Percentiles rank a stretch among this genome's conserved stretches.
Conservation (phyloP, 2,797 vertebrate genomes). For the Rhinichthys osculus region DNA sequence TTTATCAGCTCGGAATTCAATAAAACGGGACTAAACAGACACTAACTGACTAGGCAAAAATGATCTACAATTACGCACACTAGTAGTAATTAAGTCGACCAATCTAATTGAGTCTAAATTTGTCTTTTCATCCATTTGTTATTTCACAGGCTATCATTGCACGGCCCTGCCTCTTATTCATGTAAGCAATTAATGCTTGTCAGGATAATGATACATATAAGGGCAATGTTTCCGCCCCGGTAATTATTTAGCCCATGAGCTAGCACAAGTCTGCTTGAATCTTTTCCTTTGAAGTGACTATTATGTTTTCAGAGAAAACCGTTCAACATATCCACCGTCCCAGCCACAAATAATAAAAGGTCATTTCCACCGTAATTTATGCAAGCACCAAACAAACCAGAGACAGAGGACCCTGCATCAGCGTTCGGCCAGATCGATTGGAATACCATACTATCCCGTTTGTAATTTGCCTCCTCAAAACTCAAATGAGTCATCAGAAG, state of each 20-base stretch:
- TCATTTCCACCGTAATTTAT: slow-evolving; percentile 67
- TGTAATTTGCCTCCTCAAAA: slow-evolving; percentile 64
- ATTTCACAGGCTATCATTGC: slow-evolving; percentile 59
- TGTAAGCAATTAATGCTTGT: slow-evolving; percentile 75
- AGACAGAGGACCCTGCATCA: background rate
- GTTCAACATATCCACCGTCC: slow-evolving; percentile 72
- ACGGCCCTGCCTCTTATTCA: slow-evolving; percentile 71
- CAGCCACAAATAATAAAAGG: slow-evolving; percentile 75
- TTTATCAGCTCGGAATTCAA: slow-evolving; percentile 77
- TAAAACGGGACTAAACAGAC: slow-evolving; percentile 80
- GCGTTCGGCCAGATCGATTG: slow-evolving; percentile 27
- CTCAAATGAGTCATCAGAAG: slow-evolving; percentile 71
- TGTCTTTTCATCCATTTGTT: slow-evolving; percentile 61
- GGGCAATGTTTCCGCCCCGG: slow-evolving; percentile 78
- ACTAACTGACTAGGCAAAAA: slow-evolving; percentile 80
- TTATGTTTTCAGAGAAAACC: slow-evolving; percentile 77
- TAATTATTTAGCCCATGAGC: slow-evolving; percentile 81
- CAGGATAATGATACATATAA: slow-evolving; percentile 83
- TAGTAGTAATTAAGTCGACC: slow-evolving; percentile 47
- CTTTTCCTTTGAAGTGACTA: slow-evolving; percentile 80
- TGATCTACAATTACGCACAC: slow-evolving; percentile 64
- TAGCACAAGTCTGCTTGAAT: slow-evolving; percentile 81
- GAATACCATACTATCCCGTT: slow-evolving; percentile 69
- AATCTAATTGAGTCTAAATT: slow-evolving; percentile 44
- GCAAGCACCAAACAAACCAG: background rate